These are phyloP conservation scores for Leptosomus discolor DNA, from an alignment of 2,113 vertebrate genomes.

Conservation along the genomic window DNA sequence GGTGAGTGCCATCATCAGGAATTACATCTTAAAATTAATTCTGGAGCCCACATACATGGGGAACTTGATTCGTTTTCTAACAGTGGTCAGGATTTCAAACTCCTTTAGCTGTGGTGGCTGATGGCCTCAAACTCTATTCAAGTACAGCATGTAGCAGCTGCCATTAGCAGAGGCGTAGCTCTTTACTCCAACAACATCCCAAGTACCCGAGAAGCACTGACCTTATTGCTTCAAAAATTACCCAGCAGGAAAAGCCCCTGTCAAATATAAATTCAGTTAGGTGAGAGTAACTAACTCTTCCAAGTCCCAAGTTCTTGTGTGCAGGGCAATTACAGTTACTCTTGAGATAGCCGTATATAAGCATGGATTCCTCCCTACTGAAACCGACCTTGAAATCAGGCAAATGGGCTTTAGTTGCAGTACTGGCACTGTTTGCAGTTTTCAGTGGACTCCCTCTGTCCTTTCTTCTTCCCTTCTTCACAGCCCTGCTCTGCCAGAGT, in stretches of 20 bases:
- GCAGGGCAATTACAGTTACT: neutral
- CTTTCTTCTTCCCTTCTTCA: neutral
- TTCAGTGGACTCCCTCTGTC: neutral
- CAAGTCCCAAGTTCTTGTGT: neutral
- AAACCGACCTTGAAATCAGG: neutral
- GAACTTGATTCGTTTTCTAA: neutral
- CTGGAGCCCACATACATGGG: neutral
- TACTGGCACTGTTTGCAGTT: accelerated
- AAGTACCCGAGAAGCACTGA: neutral
- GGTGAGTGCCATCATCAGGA: neutral
- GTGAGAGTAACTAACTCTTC: neutral
- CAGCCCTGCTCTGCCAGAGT: neutral
- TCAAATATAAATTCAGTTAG: neutral
- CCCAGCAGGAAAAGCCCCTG: neutral
- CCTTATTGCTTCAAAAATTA: neutral
- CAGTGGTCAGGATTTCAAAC: neutral
- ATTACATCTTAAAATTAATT: neutral
- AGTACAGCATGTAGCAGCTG: neutral
- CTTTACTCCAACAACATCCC: neutral
- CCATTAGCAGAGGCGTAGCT: neutral
- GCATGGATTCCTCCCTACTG: neutral
- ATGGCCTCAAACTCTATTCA: neutral
- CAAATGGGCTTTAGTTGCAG: neutral
- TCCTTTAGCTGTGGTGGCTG: neutral
- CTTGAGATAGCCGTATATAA: neutral